Conservation (phyloP, 2,113 vertebrate species). For the Cnemophilus loriae region DNA sequence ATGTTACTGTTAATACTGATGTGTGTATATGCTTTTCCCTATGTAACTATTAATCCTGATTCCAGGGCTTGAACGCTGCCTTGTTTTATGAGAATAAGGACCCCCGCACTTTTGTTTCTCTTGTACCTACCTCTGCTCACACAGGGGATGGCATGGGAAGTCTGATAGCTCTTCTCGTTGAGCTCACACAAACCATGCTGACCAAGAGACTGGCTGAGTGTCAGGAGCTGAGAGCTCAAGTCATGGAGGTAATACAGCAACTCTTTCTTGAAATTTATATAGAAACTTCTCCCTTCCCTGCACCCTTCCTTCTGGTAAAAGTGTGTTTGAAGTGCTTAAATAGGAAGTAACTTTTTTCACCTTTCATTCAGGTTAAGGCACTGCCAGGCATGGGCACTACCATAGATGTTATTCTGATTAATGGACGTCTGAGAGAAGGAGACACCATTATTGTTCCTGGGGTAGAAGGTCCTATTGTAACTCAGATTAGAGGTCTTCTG, state of each 20-base stretch:
- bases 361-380: conserved; percentile 86
- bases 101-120: conserved; percentile 91
- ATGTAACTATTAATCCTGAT: conserved; percentile 19
- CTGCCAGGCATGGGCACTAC: conserved; percentile 98
- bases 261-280: neutral
- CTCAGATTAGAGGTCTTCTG: conserved; percentile 93
- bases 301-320: neutral
- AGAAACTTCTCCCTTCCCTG: neutral
- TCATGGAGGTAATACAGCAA: conserved; percentile 89
- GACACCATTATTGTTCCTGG: conserved; percentile 96
- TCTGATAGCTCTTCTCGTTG: conserved; percentile 89
- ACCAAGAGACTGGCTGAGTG: conserved; percentile 89
- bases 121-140: conserved; percentile 96
- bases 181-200: conserved; percentile 95
- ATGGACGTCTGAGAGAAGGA: conserved; percentile 87
- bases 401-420: conserved; percentile 96
- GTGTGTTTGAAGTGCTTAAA: neutral
- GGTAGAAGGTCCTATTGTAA: conserved; percentile 96
- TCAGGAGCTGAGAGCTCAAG: conserved; percentile 92
- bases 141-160: conserved; percentile 98
- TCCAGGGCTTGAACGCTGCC: conserved; percentile 91
- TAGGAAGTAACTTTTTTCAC: neutral
- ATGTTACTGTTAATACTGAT: neutral
- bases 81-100: conserved; percentile 97
- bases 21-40: neutral